A percentile compares a stretch with the other conserved stretches of the same genome.
Conservation (phyloP, 2,888 invertebrate genomes). For the Luffia ferchaultella region DNA sequence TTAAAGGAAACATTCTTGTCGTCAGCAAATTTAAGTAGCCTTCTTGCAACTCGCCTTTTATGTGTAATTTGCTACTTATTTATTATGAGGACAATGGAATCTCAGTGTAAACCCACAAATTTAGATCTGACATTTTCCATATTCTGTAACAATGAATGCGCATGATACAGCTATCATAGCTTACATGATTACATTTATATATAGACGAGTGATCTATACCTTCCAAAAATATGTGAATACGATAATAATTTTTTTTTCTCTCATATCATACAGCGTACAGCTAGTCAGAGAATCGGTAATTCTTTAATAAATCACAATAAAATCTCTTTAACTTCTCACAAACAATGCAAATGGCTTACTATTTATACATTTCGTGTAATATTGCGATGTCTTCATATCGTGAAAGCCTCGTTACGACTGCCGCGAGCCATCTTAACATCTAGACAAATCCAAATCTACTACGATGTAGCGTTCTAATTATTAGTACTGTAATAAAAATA, state of each 20-base stretch:
- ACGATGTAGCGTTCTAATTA: not conserved
- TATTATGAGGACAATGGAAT: too few relatives aligned
- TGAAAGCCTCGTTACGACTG: not conserved
- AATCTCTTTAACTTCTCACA: too few relatives aligned
- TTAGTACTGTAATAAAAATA: constrained; percentile 9
- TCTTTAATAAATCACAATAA: too few relatives aligned
- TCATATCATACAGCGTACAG: not conserved
- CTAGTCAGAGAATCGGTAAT: not conserved
- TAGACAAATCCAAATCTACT: not conserved
- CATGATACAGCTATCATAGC: not conserved
- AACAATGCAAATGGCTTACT: not conserved
- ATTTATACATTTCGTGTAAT: not conserved
- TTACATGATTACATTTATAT: not conserved
- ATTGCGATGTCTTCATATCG: not conserved
- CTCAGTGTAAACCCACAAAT: not conserved
- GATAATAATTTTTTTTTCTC: not conserved
- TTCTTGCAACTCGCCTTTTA: too few relatives aligned
- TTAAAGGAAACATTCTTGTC: too few relatives aligned
- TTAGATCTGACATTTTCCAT: not conserved
- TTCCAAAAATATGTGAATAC: not conserved
- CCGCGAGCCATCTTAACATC: not conserved
- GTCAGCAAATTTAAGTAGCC: too few relatives aligned
- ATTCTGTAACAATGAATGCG: not conserved
- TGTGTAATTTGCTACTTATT: too few relatives aligned
- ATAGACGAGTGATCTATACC: not conserved